Conservation (phyloP, 1,140 invertebrate species). For the Pachypsylla venusta region DNA sequence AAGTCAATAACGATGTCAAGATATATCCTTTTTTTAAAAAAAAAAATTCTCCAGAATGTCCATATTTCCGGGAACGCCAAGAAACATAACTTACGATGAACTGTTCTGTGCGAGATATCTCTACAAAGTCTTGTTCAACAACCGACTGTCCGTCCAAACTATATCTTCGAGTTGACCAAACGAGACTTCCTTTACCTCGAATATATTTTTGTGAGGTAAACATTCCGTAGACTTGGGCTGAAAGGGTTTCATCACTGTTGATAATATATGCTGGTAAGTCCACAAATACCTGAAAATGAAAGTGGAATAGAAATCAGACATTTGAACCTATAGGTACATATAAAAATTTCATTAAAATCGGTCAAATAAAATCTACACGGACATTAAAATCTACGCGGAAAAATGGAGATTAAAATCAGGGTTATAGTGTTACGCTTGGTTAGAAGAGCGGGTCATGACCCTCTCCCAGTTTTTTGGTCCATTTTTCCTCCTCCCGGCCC, state of each 20-base stretch:
- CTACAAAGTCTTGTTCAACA: neutral
- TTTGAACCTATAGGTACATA: too few relatives aligned
- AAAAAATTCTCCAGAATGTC: neutral
- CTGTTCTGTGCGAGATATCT: neutral
- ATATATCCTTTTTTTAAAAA: neutral
- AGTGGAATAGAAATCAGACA: too few relatives aligned
- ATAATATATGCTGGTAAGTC: slow-evolving; percentile 28
- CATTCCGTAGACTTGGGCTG: slow-evolving; percentile 26
- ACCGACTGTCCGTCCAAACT: neutral
- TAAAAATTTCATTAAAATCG: too few relatives aligned
- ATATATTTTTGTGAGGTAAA: slow-evolving; percentile 29
- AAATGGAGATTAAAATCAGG: too few relatives aligned
- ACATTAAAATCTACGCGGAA: too few relatives aligned
- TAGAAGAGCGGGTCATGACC: too few relatives aligned
- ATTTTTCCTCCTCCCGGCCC: too few relatives aligned
- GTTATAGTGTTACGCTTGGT: too few relatives aligned
- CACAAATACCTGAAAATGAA: slow-evolving; percentile 23
- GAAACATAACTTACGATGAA: neutral
- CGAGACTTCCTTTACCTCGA: slow-evolving; percentile 29
- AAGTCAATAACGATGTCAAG: too few relatives aligned
- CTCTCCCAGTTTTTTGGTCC: too few relatives aligned
- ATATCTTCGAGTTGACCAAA: neutral
- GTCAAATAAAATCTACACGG: too few relatives aligned
- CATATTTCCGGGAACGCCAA: neutral
- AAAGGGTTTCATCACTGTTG: slow-evolving; percentile 29